phyloP scores from a whole-genome alignment of 2,888 invertebrate species.

The Drosophila subsilvestris region DNA sequence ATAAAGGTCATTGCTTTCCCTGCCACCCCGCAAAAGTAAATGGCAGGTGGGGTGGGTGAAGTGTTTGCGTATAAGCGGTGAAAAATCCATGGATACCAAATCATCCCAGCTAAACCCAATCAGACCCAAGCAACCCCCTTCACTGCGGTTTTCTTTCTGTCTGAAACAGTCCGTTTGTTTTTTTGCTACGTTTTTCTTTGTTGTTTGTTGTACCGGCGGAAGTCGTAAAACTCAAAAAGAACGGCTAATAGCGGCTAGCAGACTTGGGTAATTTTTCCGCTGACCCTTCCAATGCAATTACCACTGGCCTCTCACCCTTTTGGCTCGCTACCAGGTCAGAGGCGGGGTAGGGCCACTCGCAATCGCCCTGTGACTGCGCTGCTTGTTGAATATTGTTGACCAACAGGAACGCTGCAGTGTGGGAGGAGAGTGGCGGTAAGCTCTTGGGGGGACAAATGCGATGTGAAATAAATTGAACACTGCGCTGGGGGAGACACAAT shows the following conservation, averaged over 20 bases:
- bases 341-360: neutral
- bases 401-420: neutral
- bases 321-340: neutral
- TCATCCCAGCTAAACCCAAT: neutral
- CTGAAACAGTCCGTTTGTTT: neutral
- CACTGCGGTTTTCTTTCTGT: neutral
- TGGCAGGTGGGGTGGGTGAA: neutral
- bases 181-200: slow-evolving; percentile 3
- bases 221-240: slow-evolving; percentile 28
- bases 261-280: slow-evolving; percentile 9
- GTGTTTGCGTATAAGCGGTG: neutral
- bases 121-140: neutral
- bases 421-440: neutral
- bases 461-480: neutral
- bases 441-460: neutral
- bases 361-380: neutral
- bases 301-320: neutral
- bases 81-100: neutral
- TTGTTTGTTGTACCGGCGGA: slow-evolving; percentile 42
- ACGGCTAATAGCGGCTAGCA: slow-evolving; percentile 32
- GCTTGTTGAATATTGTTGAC: neutral
- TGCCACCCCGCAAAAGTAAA: no score
- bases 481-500: slow-evolving; percentile 9
- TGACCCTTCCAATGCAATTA: neutral
- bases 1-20: no score